Evolutionary conservation across 2,888 invertebrate genomes (phyloP).

Genomic region (Patella ulyssiponensis): DNA sequence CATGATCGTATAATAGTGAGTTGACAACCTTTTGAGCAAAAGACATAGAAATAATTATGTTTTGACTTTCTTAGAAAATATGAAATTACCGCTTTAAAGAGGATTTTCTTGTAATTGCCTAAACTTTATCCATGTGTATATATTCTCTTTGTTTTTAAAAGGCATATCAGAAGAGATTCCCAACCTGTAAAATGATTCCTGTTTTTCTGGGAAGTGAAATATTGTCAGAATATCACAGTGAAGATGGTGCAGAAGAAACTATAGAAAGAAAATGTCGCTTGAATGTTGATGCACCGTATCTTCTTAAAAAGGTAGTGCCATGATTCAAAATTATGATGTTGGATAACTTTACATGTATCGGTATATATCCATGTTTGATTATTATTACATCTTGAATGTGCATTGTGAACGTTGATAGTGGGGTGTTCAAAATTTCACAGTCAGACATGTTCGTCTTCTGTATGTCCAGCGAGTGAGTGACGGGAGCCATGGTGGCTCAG

Average conservation of each 20-base stretch:
- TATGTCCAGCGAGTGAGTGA: no score
- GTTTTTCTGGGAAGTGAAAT: slow-evolving; percentile 91
- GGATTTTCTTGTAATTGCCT: no score
- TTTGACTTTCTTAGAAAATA: no score
- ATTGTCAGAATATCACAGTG: slow-evolving; percentile 82
- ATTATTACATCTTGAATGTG: neutral
- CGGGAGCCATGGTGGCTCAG: no score
- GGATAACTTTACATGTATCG: neutral
- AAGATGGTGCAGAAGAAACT: slow-evolving; percentile 84
- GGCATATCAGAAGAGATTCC: slow-evolving; percentile 95
- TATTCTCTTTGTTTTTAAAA: slow-evolving; percentile 70
- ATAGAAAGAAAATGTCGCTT: slow-evolving; percentile 90
- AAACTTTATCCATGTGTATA: no score
- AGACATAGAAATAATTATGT: no score
- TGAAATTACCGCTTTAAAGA: no score
- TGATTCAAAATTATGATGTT: neutral
- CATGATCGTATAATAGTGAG: no score
- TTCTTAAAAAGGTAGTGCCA: slow-evolving; percentile 86
- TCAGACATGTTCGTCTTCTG: no score
- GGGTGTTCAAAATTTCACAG: neutral
- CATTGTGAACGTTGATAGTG: neutral
- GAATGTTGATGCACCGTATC: slow-evolving; percentile 93
- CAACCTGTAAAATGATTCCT: slow-evolving; percentile 93
- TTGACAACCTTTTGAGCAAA: no score
- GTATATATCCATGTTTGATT: neutral